Base-by-base conservation (phyloP, 2,113 vertebrate genomes). In the Procapra przewalskii region DNA sequence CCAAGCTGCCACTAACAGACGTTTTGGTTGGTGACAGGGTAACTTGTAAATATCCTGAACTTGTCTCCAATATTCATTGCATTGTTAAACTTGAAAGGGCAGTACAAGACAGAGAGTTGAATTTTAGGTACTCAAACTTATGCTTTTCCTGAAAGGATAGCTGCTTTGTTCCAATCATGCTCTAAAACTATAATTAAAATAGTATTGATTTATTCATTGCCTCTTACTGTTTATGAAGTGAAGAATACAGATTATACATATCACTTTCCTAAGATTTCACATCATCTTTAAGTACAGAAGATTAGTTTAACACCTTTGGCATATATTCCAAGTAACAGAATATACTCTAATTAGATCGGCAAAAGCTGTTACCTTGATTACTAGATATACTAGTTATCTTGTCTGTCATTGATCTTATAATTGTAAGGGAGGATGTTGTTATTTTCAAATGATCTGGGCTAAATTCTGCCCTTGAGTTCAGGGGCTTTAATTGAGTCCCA, bases 291-390 rank as follows among this genome's bases (percentile, higher is more conserved):
- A 98, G 86, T 84, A 96, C 7, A 87, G 52, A 91, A 97, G 94
- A 96, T 98, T 96, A 97, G 86, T 71, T 97, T 97, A 97, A 95
- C 84, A 98, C 83, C 67, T 96, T 96, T 94, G 93, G 91, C 91
- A 79, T 86, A 48, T 80, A 97, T 94, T 97, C 67, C 60, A 97
- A 85, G 84, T 79, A 95, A 79, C 36, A 97, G 96, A 95, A 97
- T 94, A 93, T 86, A 71, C 89, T 95, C 96, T 98, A 98, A 98
- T 98, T 97, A 96, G 91, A 94, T 97, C 93, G 94, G 84, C 27
- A 96, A 96, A 98, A 96, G 93, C 95, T 97, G 23, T 94, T 98
- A 97, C 97, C 97, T 98, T 97, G 94, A 97, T 98, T 98, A 97
- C 75, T n/a, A 96, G 96, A 98, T 96, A 91, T 52, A 87, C 87